These are phyloP conservation scores for Nebria brevicollis DNA, from an alignment of 2,888 invertebrate genomes.

Conservation along the genomic window DNA sequence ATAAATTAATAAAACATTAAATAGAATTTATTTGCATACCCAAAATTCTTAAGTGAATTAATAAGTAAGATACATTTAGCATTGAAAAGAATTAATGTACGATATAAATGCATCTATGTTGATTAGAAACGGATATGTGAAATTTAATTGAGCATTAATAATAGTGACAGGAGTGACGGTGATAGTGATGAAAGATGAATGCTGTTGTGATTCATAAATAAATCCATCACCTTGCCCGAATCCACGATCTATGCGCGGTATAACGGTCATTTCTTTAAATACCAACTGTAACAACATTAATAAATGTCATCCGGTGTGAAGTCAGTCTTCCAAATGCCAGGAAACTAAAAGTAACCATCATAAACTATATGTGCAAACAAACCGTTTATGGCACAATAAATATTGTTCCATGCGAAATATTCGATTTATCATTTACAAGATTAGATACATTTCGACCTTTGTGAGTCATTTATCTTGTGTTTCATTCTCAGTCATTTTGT, in stretches of 20 bases:
- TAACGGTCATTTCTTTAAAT: constrained; percentile 16
- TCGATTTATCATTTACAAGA: not conserved
- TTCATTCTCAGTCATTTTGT: not conserved
- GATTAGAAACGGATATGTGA: not conserved
- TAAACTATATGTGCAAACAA: not conserved
- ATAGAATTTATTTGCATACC: too few species aligned
- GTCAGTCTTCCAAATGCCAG: constrained; percentile 14
- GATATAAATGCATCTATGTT: not conserved
- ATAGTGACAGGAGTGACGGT: not conserved
- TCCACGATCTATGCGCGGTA: not conserved
- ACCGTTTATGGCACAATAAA: not conserved
- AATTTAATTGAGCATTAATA: not conserved
- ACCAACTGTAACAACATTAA: constrained; percentile 19
- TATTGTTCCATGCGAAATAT: not conserved
- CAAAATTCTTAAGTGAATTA: too few species aligned
- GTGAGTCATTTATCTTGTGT: not conserved
- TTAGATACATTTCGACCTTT: not conserved
- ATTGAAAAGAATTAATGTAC: not conserved
- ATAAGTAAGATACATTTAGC: too few species aligned
- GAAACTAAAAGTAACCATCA: constrained; percentile 3
- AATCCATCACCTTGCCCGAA: constrained; percentile 14
- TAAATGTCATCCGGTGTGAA: constrained; percentile 19
- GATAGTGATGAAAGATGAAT: not conserved
- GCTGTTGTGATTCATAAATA: constrained; percentile 5
- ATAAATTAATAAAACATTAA: too few species aligned